phyloP scores from a whole-genome alignment of 2,888 invertebrate species.

The Platycheirus albimanus region DNA sequence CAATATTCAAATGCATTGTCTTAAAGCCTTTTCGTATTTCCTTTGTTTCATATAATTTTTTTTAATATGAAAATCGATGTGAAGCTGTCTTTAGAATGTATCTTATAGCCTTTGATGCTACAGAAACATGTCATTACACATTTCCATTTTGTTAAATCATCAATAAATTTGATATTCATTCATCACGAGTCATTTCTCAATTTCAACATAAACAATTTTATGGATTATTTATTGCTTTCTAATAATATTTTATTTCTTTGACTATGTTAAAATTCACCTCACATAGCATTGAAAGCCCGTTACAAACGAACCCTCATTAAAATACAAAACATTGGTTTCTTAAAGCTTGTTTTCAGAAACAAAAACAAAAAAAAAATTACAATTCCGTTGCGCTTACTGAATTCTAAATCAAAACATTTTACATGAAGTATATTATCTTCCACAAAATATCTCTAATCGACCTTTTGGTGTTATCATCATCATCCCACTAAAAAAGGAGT shows the following conservation, averaged over 20 bases:
- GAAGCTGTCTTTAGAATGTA: too few species aligned
- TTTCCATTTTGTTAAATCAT: too few species aligned
- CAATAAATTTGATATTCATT: too few species aligned
- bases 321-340: not conserved
- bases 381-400: conserved; percentile 50
- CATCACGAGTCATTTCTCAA: too few species aligned
- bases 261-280: conserved; percentile 1
- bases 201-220: not conserved
- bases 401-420: conserved; percentile 62
- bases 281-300: not conserved
- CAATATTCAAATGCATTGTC: too few species aligned
- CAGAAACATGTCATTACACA: too few species aligned
- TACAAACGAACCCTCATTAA: not conserved
- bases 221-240: conserved; percentile 20
- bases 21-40: too few species aligned
- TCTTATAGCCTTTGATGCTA: too few species aligned
- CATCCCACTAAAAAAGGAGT: conserved; percentile 67
- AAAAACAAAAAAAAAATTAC: conserved; percentile 26
- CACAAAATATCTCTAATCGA: conserved; percentile 52
- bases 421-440: conserved; percentile 38
- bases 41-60: too few species aligned
- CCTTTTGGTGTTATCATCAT: conserved; percentile 71
- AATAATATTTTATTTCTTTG: not conserved
- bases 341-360: conserved; percentile 30
- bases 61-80: too few species aligned